These are phyloP conservation scores for Andrena marginata DNA, from an alignment of 2,888 invertebrate species.

Conservation along the genomic window DNA sequence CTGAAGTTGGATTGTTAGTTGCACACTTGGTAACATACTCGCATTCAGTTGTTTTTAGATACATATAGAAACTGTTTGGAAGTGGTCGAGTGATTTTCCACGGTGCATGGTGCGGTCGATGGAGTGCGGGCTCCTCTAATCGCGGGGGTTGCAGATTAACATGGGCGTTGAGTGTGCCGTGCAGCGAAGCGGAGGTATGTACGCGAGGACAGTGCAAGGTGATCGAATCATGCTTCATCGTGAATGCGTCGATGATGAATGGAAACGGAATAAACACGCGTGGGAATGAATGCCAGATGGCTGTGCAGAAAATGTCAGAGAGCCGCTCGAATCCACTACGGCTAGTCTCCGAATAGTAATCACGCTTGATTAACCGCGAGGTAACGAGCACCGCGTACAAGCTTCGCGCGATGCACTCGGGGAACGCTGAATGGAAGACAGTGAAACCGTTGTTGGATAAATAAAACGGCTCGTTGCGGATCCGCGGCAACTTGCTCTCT, in stretches of 20 bases:
- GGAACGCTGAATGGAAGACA: not conserved
- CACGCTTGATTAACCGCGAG: conserved; percentile 4
- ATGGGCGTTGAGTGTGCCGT: conserved; percentile 56
- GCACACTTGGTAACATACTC: conserved; percentile 15
- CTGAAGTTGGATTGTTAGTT: conserved; percentile 40
- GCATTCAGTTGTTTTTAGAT: not conserved
- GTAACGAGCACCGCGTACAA: not conserved
- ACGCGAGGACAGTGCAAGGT: conserved; percentile 64
- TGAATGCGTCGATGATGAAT: conserved; percentile 52
- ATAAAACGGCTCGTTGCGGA: too few species aligned
- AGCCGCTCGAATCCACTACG: not conserved
- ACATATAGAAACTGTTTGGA: not conserved
- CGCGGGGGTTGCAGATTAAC: conserved; percentile 48
- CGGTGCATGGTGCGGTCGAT: not conserved
- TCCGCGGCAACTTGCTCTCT: too few species aligned
- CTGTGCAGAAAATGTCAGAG: conserved; percentile 50
- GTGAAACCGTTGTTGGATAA: too few species aligned
- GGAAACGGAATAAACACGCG: conserved; percentile 23
- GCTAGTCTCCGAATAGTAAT: conserved; percentile 11
- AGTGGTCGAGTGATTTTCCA: not conserved
- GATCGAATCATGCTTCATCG: conserved; percentile 70
- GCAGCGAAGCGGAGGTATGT: conserved; percentile 64
- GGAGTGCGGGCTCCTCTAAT: conserved; percentile 15
- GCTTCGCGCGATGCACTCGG: not conserved
- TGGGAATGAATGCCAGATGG: conserved; percentile 20